Percentiles rank a stretch among this genome's conserved stretches.
Evolutionary conservation across 2,888 invertebrate genomes (phyloP).

Genomic region (Phortica okadai): DNA sequence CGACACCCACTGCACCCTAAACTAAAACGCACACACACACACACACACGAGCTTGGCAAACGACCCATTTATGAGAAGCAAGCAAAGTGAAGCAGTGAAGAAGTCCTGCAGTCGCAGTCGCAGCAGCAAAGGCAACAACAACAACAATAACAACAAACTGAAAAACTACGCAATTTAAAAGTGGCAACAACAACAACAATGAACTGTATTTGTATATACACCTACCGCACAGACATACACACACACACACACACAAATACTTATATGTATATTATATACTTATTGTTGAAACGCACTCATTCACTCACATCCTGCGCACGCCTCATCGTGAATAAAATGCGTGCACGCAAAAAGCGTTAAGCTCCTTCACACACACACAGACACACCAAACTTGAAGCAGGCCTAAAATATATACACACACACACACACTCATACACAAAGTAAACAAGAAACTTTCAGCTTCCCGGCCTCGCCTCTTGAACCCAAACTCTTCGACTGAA

Average conservation of each 20-base stretch:
- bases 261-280: background rate
- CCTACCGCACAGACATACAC: background rate
- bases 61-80: constrained; percentile 52
- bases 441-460: background rate
- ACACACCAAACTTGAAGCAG: background rate
- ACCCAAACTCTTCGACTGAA: background rate
- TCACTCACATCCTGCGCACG: constrained; percentile 4
- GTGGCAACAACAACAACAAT: constrained; percentile 42
- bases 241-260: background rate
- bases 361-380: background rate
- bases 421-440: background rate
- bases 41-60: constrained; percentile 19
- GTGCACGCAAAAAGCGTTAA: constrained; percentile 30
- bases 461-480: background rate
- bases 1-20: constrained; percentile 6
- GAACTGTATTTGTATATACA: constrained; percentile 3
- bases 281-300: constrained; percentile 28
- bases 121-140: constrained; percentile 34
- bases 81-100: constrained; percentile 36
- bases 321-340: constrained; percentile 25
- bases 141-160: constrained; percentile 40
- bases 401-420: background rate
- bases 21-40: constrained; percentile 1
- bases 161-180: constrained; percentile 56
- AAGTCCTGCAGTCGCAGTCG: constrained; percentile 42